These are phyloP conservation scores for Colaptes auratus DNA, from an alignment of 2,113 vertebrate genomes.

Conservation along the genomic window DNA sequence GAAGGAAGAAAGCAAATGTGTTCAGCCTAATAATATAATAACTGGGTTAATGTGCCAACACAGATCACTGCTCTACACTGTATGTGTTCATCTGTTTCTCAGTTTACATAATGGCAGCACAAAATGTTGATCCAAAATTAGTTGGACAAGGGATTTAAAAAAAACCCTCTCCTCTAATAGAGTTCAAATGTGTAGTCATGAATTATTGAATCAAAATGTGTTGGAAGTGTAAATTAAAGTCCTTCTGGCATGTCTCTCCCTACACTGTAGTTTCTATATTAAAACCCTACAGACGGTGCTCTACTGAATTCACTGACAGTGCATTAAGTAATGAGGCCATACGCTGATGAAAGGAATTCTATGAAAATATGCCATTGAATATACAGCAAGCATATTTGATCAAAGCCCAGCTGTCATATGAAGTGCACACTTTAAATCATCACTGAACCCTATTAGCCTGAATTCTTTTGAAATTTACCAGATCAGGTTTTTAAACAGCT, in stretches of 20 bases:
- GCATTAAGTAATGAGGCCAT: conserved; percentile 34
- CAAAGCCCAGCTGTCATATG: conserved; percentile 27
- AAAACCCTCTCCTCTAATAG: background rate
- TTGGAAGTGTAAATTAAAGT: conserved; percentile 61
- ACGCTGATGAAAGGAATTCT: background rate
- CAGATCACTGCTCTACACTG: background rate
- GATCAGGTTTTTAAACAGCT: background rate
- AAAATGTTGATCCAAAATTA: conserved; percentile 32
- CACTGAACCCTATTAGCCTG: background rate
- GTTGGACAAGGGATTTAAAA: background rate
- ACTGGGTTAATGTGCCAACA: background rate
- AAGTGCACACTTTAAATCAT: conserved; percentile 8
- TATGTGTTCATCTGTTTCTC: background rate
- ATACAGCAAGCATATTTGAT: conserved; percentile 23
- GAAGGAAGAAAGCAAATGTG: background rate
- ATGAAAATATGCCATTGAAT: conserved; percentile 10
- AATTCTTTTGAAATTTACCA: background rate
- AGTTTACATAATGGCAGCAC: background rate
- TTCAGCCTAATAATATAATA: background rate
- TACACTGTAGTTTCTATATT: background rate
- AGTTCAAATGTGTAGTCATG: background rate
- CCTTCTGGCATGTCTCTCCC: background rate
- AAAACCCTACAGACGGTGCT: background rate
- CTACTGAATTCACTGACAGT: conserved; percentile 36
- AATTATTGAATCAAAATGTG: conserved; percentile 46